Evolutionary conservation across 2,888 invertebrate species (phyloP).

Genomic region (Drosophila aldrichi): DNA sequence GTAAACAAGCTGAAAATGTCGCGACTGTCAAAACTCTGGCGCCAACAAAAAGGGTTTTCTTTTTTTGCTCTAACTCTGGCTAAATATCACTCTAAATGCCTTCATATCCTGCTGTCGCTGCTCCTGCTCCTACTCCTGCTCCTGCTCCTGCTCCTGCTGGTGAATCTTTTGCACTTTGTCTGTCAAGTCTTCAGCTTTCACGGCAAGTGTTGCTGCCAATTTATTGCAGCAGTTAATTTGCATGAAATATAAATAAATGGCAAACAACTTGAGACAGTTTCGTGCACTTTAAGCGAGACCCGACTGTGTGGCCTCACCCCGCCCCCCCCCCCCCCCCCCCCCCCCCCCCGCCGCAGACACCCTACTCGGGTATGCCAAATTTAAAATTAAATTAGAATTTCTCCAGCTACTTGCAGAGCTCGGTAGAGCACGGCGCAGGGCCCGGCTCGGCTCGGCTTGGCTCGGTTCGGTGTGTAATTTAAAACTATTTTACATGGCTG

Average conservation of each 20-base stretch:
- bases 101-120: constrained; percentile 22
- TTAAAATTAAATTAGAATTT: constrained; percentile 77
- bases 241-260: constrained; percentile 79
- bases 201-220: constrained; percentile 70
- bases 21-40: constrained; percentile 68
- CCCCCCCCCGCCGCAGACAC: not conserved
- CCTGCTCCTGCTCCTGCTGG: constrained; percentile 12
- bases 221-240: constrained; percentile 79
- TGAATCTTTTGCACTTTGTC: constrained; percentile 41
- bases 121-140: constrained; percentile 12
- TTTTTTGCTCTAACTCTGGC: constrained; percentile 17
- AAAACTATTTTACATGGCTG: constrained; percentile 72
- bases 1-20: constrained; percentile 79
- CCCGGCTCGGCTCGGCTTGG: constrained; percentile 10
- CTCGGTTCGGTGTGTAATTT: constrained; percentile 66
- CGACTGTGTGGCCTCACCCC: not conserved
- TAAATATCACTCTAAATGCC: constrained; percentile 20
- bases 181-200: constrained; percentile 40
- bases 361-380: constrained; percentile 36
- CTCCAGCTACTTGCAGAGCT: constrained; percentile 42
- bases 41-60: constrained; percentile 26
- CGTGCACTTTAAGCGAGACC: constrained; percentile 44
- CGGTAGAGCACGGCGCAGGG: too few species aligned
- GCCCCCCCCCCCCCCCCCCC: too few species aligned
- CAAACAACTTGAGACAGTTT: constrained; percentile 72